Conservation (phyloP, 2,113 vertebrate genomes). For the Tinamus guttatus region DNA sequence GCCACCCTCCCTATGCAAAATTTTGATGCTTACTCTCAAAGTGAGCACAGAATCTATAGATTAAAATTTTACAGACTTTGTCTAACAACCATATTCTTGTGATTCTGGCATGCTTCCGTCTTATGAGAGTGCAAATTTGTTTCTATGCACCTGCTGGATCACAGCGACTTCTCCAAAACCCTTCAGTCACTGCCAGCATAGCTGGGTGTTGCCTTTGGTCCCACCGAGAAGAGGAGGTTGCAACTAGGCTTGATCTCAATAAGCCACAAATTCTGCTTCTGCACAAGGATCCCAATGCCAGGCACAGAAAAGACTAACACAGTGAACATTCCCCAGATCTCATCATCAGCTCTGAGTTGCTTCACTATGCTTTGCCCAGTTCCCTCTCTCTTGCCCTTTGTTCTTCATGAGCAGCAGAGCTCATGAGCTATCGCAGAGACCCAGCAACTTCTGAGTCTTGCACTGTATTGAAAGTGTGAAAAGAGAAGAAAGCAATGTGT, state of each 20-base stretch:
- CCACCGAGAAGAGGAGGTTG: background rate
- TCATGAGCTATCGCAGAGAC: background rate
- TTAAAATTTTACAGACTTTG: background rate
- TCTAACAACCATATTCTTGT: background rate
- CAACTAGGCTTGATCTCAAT: background rate
- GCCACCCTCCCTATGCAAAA: background rate
- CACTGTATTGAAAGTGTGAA: background rate
- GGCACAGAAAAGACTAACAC: background rate
- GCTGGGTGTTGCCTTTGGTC: background rate
- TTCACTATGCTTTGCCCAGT: background rate
- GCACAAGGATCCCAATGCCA: background rate
- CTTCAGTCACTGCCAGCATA: background rate
- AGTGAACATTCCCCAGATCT: background rate
- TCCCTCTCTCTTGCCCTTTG: background rate
- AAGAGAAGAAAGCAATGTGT: background rate
- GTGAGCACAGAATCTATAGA: background rate
- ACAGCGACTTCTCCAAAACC: background rate
- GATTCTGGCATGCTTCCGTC: background rate
- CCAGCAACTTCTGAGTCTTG: background rate
- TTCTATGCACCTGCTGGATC: background rate
- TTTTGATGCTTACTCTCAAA: fast-evolving
- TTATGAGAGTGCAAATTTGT: background rate
- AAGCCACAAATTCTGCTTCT: background rate
- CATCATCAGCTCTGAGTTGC: background rate
- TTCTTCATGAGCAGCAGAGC: too few species aligned